Evolutionary conservation across 2,113 vertebrate species (phyloP), one percentile per base, ranked within the genome.

Genomic region (Deroptyus accipitrinus): DNA sequence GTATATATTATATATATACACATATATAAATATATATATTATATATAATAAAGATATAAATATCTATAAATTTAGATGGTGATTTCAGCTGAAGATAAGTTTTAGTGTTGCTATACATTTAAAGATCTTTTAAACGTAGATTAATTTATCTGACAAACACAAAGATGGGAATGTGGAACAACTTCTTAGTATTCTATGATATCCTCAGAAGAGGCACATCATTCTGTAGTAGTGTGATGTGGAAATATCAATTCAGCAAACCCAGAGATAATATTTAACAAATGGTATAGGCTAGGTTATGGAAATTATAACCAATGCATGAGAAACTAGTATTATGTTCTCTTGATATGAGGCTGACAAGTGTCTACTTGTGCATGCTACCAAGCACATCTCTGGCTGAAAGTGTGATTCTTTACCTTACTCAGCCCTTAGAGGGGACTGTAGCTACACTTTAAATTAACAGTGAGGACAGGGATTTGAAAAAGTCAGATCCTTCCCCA

Each of bases 61-160:
- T 7, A 24, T 24, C 24, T 49, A 49, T 24, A 49, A 49, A 49
- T 0, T 0, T 17, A 68, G 28, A 35, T 33, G 15, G 42, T 51
- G 41, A 84, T 78, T 90, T 68, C 57, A 67, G 46, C 23, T 63
- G 33, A 82, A 93, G 44, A 46, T 35, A 54, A 49, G 30, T 72
- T 94, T 94, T 82, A 61, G 16, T 75, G 33, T 11, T 75, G 20
- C n/a, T 52, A 44, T 52, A 42, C 31, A 49, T 33, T 16, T 57
- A 67, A 83, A 51, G 62, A 41, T 31, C 73, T 92, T 85, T 88
- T 13, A 79, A 77, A 78, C 10, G 25, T 35, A 39, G 7, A 76
- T 69, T 85, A 85, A 70, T 84, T 92, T 67, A 35, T 74, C 78
- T 54, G 31, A 35, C 17, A 87, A 87, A 63, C 33, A 80, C 14